A percentile compares a stretch with the other conserved stretches of the same genome.
These are phyloP conservation scores for Hyles lineata DNA, from an alignment of 2,888 invertebrate genomes.

Conservation along the genomic window DNA sequence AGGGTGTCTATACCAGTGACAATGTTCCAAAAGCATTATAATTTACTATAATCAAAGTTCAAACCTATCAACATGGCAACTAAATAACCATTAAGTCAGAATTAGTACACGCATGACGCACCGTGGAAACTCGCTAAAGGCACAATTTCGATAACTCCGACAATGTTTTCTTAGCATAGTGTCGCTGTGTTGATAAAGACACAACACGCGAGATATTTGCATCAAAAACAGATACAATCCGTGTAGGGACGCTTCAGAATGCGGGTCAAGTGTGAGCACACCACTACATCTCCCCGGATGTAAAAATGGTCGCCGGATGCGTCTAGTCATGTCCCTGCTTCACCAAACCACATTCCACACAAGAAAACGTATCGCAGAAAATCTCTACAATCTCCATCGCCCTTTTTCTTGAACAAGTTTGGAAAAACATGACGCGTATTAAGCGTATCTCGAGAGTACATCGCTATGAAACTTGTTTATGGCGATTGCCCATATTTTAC, in stretches of 20 bases:
- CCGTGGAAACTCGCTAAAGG: not conserved
- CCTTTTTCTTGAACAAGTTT: not conserved
- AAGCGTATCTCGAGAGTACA: not conserved
- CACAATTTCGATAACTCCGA: not conserved
- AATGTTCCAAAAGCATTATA: not conserved
- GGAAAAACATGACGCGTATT: not conserved
- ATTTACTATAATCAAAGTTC: not conserved
- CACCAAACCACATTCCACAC: constrained; percentile 28
- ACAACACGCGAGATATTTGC: constrained; percentile 57
- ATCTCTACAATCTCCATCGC: not conserved
- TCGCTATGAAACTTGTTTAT: not conserved
- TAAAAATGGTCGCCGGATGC: constrained; percentile 22
- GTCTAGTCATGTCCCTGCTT: constrained; percentile 6
- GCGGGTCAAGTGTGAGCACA: constrained; percentile 64
- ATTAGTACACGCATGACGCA: not conserved
- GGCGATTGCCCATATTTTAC: not conserved
- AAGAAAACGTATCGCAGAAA: not conserved
- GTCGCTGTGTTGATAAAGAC: constrained; percentile 45
- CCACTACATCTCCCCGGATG: constrained; percentile 34
- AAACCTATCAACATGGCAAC: not conserved
- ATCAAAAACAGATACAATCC: constrained; percentile 68
- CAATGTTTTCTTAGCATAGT: not conserved
- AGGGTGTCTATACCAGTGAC: not conserved
- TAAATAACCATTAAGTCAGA: not conserved
- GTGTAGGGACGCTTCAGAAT: constrained; percentile 58